A percentile compares a stretch with the other conserved stretches of the same genome.
Conservation (phyloP, 2,888 invertebrate species). For the Orchesellides sinensis region DNA sequence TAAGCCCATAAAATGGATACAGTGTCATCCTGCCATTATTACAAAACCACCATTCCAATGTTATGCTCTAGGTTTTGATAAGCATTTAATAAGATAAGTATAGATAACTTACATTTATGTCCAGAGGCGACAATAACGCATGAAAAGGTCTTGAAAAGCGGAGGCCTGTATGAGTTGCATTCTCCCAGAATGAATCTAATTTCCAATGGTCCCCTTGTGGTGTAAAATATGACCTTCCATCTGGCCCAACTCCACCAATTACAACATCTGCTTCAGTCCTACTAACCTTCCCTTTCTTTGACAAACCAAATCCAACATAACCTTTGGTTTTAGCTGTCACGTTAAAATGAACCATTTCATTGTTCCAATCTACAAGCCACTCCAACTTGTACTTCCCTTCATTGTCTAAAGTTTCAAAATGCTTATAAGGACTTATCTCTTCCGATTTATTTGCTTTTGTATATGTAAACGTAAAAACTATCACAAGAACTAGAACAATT, state of each 20-base stretch:
- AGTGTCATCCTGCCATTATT: conserved; percentile 18
- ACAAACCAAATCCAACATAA: neutral
- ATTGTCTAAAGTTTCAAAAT: too few species aligned
- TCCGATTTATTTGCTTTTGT: too few species aligned
- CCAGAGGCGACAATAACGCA: conserved; percentile 37
- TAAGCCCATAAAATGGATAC: conserved; percentile 40
- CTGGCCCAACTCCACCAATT: conserved; percentile 31
- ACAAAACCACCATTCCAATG: neutral
- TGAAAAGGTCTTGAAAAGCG: conserved; percentile 35
- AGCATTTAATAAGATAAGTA: neutral
- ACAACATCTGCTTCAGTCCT: conserved; percentile 48
- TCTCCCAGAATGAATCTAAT: neutral
- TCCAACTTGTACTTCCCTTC: neutral
- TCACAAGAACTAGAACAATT: too few species aligned
- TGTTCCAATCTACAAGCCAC: neutral
- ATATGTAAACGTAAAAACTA: too few species aligned
- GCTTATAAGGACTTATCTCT: too few species aligned
- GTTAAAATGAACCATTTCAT: neutral
- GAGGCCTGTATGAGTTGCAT: conserved; percentile 17
- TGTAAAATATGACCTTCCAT: conserved; percentile 35
- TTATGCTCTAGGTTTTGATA: too few species aligned
- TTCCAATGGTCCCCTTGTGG: conserved; percentile 28
- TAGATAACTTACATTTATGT: conserved; percentile 22
- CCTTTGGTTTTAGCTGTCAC: neutral
- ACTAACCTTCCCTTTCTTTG: conserved; percentile 12